Percentiles rank a stretch among this genome's conserved stretches.
phyloP scores from a whole-genome alignment of 2,888 invertebrate genomes.

The Ormyrus nitidulus region DNA sequence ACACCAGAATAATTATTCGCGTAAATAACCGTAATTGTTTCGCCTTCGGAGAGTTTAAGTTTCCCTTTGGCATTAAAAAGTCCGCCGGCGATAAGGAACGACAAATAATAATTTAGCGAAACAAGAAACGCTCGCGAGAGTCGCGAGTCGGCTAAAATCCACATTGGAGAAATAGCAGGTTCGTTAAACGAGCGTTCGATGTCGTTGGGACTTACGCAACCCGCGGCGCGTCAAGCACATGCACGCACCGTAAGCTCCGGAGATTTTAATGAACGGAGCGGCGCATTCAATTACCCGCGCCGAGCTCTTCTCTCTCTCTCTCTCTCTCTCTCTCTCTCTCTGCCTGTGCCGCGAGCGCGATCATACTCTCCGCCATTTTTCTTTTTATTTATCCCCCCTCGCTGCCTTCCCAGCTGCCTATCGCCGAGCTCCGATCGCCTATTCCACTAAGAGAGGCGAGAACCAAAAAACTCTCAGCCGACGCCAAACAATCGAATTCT shows the following conservation, averaged over 20 bases:
- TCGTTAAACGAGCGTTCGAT: constrained; percentile 18
- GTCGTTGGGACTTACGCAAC: neutral
- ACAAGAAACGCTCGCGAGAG: constrained; percentile 8
- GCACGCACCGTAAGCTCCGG: constrained; percentile 9
- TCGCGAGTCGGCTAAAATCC: constrained; percentile 17
- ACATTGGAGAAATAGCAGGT: constrained; percentile 27
- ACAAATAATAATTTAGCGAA: constrained; percentile 42
- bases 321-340: no score
- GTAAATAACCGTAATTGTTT: constrained; percentile 37
- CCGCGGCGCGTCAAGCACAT: neutral
- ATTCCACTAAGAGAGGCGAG: neutral
- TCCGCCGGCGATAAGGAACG: constrained; percentile 22
- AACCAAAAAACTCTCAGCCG: no score
- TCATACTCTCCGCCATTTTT: constrained; percentile 4
- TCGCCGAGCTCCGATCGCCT: constrained; percentile 9
- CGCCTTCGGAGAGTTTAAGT: neutral
- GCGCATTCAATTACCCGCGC: constrained; percentile 43
- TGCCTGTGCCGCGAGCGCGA: neutral
- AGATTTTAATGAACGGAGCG: constrained; percentile 52
- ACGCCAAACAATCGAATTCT: no score
- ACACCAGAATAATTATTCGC: constrained; percentile 21
- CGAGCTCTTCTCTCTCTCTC: no score
- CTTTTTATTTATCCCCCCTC: neutral
- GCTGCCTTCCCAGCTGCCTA: neutral
- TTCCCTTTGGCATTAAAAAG: neutral